phyloP scores from a whole-genome alignment of 2,888 invertebrate genomes.

The Abrostola tripartita region DNA sequence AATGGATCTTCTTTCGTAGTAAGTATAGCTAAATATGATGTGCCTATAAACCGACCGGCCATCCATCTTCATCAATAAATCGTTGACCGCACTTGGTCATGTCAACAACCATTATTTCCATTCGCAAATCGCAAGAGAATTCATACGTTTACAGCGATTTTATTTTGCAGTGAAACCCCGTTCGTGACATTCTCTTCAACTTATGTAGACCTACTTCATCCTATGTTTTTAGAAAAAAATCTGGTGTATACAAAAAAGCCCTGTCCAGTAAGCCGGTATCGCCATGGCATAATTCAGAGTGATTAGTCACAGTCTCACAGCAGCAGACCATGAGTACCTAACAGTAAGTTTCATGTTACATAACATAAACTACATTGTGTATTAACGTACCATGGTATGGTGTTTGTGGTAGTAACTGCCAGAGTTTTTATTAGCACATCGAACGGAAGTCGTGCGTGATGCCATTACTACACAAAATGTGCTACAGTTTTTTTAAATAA shows the following conservation, averaged over 20 bases:
- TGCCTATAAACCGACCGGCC: background rate
- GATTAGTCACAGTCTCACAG: background rate
- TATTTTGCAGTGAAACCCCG: too few relatives aligned
- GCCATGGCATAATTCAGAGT: background rate
- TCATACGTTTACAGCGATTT: too few relatives aligned
- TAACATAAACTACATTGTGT: conserved; percentile 28
- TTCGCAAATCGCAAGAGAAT: too few relatives aligned
- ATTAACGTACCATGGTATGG: conserved; percentile 17
- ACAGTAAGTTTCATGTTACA: conserved; percentile 19
- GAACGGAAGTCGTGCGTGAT: conserved; percentile 57
- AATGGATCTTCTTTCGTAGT: background rate
- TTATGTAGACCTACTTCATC: too few relatives aligned
- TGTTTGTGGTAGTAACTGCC: conserved; percentile 24
- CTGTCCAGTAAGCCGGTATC: too few relatives aligned
- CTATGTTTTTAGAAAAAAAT: too few relatives aligned
- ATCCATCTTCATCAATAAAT: background rate
- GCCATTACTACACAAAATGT: conserved; percentile 51
- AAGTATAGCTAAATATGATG: background rate
- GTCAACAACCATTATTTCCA: background rate
- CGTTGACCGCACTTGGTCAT: background rate
- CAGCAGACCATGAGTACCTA: conserved; percentile 12
- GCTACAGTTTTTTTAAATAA: conserved; percentile 39
- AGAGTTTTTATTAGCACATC: conserved; percentile 56
- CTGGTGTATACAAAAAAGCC: too few relatives aligned
- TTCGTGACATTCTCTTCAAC: too few relatives aligned